A percentile compares a stretch with the other conserved stretches of the same genome.
Conservation (phyloP, 2,797 vertebrate species). For the Rhincodon typus region DNA sequence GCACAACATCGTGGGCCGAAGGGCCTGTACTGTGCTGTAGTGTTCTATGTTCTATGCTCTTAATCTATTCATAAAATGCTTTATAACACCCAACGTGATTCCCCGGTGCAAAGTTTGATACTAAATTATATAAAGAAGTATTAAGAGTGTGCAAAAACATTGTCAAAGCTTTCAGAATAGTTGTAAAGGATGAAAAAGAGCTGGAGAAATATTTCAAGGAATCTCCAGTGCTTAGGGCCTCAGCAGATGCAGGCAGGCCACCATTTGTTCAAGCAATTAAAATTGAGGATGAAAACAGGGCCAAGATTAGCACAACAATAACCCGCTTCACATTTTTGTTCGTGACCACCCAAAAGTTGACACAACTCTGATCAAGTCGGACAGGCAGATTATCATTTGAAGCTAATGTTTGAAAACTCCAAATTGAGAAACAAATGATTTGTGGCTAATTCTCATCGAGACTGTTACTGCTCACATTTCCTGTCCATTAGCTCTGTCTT, state of each 20-base stretch:
- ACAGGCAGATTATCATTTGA: neutral
- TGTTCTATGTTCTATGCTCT: too few species aligned
- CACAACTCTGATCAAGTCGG: neutral
- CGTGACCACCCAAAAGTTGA: neutral
- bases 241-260: neutral
- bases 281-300: neutral
- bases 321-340: neutral
- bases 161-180: too few species aligned
- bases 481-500: neutral
- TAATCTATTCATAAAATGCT: too few species aligned
- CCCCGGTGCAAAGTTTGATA: neutral
- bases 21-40: too few species aligned
- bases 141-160: neutral
- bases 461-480: neutral
- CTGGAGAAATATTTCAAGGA: neutral
- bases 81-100: too few species aligned
- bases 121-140: neutral
- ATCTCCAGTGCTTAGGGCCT: neutral
- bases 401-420: neutral
- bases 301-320: neutral
- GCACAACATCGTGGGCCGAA: too few species aligned
- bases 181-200: neutral
- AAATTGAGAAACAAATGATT: neutral
- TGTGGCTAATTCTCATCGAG: neutral
- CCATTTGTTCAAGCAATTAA: neutral